phyloP scores from a whole-genome alignment of 2,113 vertebrate species.

The Brachionichthys hirsutus region DNA sequence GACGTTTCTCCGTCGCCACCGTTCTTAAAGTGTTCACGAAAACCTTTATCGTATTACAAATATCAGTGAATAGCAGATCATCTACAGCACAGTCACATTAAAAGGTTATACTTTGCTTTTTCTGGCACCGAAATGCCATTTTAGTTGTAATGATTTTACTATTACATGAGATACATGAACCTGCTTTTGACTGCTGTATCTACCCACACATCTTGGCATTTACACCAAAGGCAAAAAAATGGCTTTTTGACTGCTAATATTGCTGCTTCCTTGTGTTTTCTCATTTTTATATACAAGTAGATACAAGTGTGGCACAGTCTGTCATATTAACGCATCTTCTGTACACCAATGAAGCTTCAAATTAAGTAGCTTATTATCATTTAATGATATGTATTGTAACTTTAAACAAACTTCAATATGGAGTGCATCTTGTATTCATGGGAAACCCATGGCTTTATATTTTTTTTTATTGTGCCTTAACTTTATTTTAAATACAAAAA shows the following conservation, averaged over 20 bases:
- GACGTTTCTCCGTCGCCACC: constrained; percentile 22
- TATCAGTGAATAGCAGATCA: constrained; percentile 13
- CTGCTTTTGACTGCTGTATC: constrained; percentile 37
- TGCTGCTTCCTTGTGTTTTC: constrained; percentile 41
- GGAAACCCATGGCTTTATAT: constrained; percentile 78
- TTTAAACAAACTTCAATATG: constrained; percentile 97
- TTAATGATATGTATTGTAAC: constrained; percentile 76
- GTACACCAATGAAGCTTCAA: constrained; percentile 53
- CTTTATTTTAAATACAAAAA: constrained; percentile 57
- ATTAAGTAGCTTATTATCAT: constrained; percentile 52
- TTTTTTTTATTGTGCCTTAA: constrained; percentile 52
- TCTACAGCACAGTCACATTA: constrained; percentile 9
- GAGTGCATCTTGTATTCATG: constrained; percentile 90
- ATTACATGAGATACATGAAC: constrained; percentile 17
- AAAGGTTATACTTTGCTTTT: too few relatives aligned
- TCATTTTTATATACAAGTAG: constrained; percentile 62
- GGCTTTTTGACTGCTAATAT: constrained; percentile 36
- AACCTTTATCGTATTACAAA: constrained; percentile 1
- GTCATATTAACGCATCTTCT: constrained; percentile 57
- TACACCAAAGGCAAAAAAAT: constrained; percentile 34
- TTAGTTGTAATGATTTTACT: constrained; percentile 21
- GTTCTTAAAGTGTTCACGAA: constrained; percentile 10
- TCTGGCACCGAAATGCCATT: too few relatives aligned
- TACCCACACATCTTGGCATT: constrained; percentile 36
- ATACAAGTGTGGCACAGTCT: constrained; percentile 52